Evolutionary conservation across 2,888 invertebrate genomes (phyloP).

Genomic region (Ypsolopha scabrella): DNA sequence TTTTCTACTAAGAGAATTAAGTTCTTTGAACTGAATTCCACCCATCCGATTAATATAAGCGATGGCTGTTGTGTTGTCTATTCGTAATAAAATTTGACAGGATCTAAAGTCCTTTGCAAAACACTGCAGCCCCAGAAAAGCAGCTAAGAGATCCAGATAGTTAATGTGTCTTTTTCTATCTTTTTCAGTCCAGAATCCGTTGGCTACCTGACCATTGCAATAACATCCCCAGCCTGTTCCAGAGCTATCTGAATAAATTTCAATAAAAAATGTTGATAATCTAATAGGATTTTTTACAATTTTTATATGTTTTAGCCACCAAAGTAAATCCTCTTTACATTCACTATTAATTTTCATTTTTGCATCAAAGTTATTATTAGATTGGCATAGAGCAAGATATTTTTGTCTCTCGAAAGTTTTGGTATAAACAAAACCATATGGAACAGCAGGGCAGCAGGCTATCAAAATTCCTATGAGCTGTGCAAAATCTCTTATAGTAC

Average conservation of each 20-base stretch:
- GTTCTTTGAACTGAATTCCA: neutral
- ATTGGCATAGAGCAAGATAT: neutral
- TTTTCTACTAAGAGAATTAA: neutral
- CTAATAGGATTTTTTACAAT: no score
- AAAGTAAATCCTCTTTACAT: slow-evolving; percentile 13
- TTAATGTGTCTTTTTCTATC: slow-evolving; percentile 15
- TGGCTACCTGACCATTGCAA: slow-evolving; percentile 9
- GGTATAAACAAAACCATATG: slow-evolving; percentile 4
- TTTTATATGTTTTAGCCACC: no score
- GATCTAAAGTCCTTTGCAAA: slow-evolving; percentile 11
- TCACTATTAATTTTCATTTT: slow-evolving; percentile 4
- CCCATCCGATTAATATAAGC: slow-evolving; percentile 1
- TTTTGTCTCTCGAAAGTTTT: slow-evolving; percentile 2
- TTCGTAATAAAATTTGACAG: slow-evolving; percentile 2
- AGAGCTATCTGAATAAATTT: slow-evolving; percentile 12
- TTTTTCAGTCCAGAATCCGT: slow-evolving; percentile 14
- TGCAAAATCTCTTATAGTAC: slow-evolving; percentile 1
- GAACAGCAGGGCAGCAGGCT: neutral
- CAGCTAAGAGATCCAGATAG: slow-evolving; percentile 16
- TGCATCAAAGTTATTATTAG: neutral
- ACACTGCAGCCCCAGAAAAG: slow-evolving; percentile 15
- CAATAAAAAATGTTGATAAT: no score
- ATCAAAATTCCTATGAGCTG: neutral
- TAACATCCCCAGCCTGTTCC: slow-evolving; percentile 15
- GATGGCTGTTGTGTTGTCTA: slow-evolving; percentile 5